Evolutionary conservation across 2,797 vertebrate species (phyloP), one percentile per base, ranked within the genome.

Genomic region (Arremon brunneinucha): DNA sequence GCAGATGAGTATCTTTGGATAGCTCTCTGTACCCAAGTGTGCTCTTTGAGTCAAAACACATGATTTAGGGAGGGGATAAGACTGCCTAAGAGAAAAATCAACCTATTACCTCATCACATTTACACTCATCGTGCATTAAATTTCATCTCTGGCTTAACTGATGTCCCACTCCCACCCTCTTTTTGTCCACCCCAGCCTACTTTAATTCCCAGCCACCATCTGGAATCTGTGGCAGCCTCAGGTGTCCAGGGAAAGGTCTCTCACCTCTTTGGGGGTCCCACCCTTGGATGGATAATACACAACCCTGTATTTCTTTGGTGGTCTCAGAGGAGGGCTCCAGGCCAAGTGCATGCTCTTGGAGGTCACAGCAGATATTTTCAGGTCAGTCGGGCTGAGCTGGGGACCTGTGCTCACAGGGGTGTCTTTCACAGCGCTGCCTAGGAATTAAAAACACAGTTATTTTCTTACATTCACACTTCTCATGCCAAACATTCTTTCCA

Each of bases 251-350:
- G 46, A 18, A 53, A 70, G 41, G 20, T 37, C 8, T 37, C 98
- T 98, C 90, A 99, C 99, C 99, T 99, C 99, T 71, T 97, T 97
- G 32, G 98, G 97, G 43, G 49, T 97, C 28, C 98, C 98, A 4
- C 98, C 98, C 93, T 98, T 98, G 2, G 98, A 98, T 10, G 98
- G 98, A 59, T 98, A 98, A 97, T 98, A 99, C 37, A 99, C 98
- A 78, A 99, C 97, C 64, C 98, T 97, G 87, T 99, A 99, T 96
- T 98, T 98, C 80, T 98, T 97, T 11, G 99, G 98, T 7, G 70
- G 75, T 22, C 96, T 97, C 5, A 75, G 47, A 15, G 98, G 98
- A 35, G 98, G 97, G 28, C 89, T 98, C 99, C 99, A 99, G 95
- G 98, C 98, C 87, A 99, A 97, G 77, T 95, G 97, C 96, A 99